Evolutionary conservation across 2,797 vertebrate species (phyloP).

Genomic region (Microctenopoma stevenorrisi): DNA sequence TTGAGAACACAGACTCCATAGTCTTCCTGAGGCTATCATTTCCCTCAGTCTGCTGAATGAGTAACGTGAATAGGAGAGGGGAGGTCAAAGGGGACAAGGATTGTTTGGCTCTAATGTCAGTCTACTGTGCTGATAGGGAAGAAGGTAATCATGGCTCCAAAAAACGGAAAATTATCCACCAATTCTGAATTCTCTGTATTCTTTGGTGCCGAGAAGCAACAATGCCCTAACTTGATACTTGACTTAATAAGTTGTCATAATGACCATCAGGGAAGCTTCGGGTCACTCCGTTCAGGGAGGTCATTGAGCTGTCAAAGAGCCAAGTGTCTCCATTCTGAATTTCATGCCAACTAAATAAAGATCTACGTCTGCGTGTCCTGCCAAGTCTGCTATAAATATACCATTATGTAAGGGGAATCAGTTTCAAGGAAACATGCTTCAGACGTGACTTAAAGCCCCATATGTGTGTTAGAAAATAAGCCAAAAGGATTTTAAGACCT

Average conservation of each 20-base stretch:
- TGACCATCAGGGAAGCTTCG: constrained; percentile 36
- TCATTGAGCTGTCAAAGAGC: constrained; percentile 62
- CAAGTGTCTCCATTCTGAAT: constrained; percentile 66
- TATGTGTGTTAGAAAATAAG: constrained; percentile 37
- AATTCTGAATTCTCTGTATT: constrained; percentile 27
- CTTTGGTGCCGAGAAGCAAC: constrained; percentile 44
- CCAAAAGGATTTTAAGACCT: constrained; percentile 20
- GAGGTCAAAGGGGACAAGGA: constrained; percentile 72
- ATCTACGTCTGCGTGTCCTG: constrained; percentile 67
- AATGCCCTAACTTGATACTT: constrained; percentile 58
- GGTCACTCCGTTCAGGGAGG: constrained; percentile 66
- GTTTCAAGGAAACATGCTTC: constrained; percentile 62
- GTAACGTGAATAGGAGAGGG: constrained; percentile 61
- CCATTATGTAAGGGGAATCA: constrained; percentile 75
- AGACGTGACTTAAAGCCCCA: constrained; percentile 36
- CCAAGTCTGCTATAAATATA: constrained; percentile 78
- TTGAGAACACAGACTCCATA: constrained; percentile 74
- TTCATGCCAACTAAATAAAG: constrained; percentile 76
- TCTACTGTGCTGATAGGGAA: constrained; percentile 44
- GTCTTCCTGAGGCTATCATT: constrained; percentile 71
- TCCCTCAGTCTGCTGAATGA: constrained; percentile 73
- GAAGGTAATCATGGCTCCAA: constrained; percentile 57
- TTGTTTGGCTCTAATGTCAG: constrained; percentile 68
- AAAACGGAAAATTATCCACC: constrained; percentile 56
- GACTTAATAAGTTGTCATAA: constrained; percentile 48